Conservation (phyloP, 1,140 invertebrate genomes). For the Colletes gigas region DNA sequence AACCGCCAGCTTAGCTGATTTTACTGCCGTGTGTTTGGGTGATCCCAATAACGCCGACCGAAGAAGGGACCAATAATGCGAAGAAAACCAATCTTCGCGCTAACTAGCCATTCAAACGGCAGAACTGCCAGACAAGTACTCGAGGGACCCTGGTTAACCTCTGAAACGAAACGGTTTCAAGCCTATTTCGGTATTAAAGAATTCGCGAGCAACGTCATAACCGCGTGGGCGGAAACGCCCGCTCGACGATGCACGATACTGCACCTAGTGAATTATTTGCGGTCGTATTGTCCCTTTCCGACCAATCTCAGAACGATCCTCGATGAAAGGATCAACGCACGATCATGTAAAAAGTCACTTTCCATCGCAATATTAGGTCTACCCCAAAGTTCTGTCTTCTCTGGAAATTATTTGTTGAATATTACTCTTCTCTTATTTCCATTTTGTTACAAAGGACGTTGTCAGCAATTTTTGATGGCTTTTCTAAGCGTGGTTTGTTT, state of each 20-base stretch:
- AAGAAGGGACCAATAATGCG: constrained; percentile 73
- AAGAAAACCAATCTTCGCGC: constrained; percentile 78
- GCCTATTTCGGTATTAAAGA: constrained; percentile 64
- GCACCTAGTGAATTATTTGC: not conserved
- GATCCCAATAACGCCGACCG: constrained; percentile 74
- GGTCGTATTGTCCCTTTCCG: not conserved
- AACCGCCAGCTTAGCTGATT: constrained; percentile 80
- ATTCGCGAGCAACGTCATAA: constrained; percentile 56
- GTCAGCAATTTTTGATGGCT: no score
- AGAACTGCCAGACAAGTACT: constrained; percentile 72
- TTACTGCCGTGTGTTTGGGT: constrained; percentile 78
- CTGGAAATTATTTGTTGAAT: no score
- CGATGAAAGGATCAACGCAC: constrained; percentile 8
- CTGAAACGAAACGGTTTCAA: constrained; percentile 74
- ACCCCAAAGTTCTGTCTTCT: no score
- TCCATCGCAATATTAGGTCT: not conserved
- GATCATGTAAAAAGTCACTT: not conserved
- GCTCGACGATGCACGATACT: not conserved
- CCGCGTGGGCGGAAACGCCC: constrained; percentile 52
- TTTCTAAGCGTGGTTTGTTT: no score
- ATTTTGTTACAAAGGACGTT: no score
- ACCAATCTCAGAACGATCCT: not conserved
- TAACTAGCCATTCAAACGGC: constrained; percentile 78
- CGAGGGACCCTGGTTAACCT: constrained; percentile 78
- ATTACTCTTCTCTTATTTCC: no score